A percentile compares a stretch with the other conserved stretches of the same genome.
These are phyloP conservation scores for Bujurquina vittata DNA, from an alignment of 2,113 vertebrate species.

Conservation along the genomic window DNA sequence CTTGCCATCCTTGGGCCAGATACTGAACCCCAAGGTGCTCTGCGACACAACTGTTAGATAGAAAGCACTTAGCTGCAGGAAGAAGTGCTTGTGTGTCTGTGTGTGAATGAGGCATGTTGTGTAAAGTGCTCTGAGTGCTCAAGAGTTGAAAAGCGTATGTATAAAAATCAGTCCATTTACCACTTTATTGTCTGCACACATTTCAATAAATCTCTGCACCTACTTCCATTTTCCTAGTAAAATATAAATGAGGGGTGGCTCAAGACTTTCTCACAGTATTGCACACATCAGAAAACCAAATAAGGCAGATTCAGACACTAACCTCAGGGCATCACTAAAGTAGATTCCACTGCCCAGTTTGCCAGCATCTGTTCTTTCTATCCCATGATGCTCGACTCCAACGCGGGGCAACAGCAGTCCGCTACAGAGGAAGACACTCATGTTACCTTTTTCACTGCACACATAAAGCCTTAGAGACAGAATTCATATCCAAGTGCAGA, in stretches of 20 bases:
- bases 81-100: too few species aligned
- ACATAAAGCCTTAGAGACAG: not conserved
- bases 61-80: too few species aligned
- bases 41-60: too few species aligned
- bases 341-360: constrained; percentile 90
- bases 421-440: constrained; percentile 57
- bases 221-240: not conserved
- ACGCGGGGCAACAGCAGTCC: constrained; percentile 86
- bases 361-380: constrained; percentile 85
- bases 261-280: not conserved
- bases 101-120: too few species aligned
- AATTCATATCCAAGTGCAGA: not conserved
- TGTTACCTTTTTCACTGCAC: not conserved
- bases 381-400: constrained; percentile 83
- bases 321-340: constrained; percentile 86
- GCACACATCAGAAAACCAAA: too few species aligned
- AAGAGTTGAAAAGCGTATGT: too few species aligned
- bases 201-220: not conserved
- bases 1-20: too few species aligned
- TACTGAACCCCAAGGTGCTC: too few species aligned
- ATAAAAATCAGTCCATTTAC: too few species aligned
- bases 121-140: too few species aligned
- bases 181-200: not conserved
- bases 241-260: fast-evolving
- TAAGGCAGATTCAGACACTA: constrained; percentile 9